These are phyloP conservation scores for Cheumatopsyche charites DNA, from an alignment of 1,140 invertebrate species.

Conservation along the genomic window DNA sequence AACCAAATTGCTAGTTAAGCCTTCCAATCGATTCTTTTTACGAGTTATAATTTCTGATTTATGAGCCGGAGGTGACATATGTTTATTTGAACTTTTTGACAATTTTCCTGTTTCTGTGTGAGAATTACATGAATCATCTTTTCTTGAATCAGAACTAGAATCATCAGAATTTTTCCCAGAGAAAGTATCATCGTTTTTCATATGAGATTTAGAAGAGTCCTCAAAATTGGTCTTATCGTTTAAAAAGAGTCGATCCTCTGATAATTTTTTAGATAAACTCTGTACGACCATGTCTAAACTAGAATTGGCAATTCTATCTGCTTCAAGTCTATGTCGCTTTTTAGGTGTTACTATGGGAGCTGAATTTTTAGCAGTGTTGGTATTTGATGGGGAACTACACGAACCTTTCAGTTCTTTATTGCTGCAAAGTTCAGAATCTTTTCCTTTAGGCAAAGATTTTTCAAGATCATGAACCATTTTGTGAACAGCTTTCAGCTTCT, in stretches of 20 bases:
- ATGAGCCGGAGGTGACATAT: constrained; percentile 56
- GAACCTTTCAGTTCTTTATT: constrained; percentile 51
- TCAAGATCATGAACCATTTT: constrained; percentile 61
- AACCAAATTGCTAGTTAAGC: constrained; percentile 62
- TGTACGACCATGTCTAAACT: constrained; percentile 59
- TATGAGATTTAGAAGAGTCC: constrained; percentile 16
- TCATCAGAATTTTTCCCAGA: constrained; percentile 51
- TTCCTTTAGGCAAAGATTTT: constrained; percentile 58
- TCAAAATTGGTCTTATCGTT: constrained; percentile 39
- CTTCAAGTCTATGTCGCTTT: constrained; percentile 63
- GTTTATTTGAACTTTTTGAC: constrained; percentile 55
- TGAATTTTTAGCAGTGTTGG: constrained; percentile 40
- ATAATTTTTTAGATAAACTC: constrained; percentile 59
- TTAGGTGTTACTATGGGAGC: constrained; percentile 63
- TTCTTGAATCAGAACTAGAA: constrained; percentile 36
- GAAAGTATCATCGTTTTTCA: constrained; percentile 26
- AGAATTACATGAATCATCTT: constrained; percentile 23
- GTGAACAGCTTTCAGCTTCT: constrained; percentile 60
- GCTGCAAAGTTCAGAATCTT: constrained; percentile 52
- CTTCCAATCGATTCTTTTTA: constrained; percentile 66
- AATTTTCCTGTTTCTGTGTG: constrained; percentile 55
- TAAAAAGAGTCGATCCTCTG: constrained; percentile 53
- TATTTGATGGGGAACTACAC: constrained; percentile 47
- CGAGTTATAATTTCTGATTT: constrained; percentile 63
- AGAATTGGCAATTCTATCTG: constrained; percentile 55